Conservation (phyloP, 2,797 vertebrate genomes). For the Poecilia picta region DNA sequence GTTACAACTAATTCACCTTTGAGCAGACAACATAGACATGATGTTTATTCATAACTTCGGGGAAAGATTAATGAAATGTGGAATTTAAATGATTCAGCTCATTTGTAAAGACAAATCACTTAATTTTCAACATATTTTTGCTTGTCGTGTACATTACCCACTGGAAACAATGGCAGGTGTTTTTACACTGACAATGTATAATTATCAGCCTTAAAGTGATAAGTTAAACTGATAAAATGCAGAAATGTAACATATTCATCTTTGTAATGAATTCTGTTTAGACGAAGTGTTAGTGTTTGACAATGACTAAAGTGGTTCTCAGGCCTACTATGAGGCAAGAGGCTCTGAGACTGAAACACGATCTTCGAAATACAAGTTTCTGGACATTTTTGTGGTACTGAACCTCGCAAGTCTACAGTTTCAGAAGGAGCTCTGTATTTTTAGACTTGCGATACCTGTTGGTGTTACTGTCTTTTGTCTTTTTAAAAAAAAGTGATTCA, state of each 20-base stretch:
- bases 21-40: background rate
- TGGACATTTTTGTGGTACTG: background rate
- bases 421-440: background rate
- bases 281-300: background rate
- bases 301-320: background rate
- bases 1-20: background rate
- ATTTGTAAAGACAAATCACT: background rate
- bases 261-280: background rate
- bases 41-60: background rate
- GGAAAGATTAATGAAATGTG: background rate
- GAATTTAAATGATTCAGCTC: background rate
- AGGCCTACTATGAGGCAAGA: background rate
- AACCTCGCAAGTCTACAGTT: background rate
- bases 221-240: background rate
- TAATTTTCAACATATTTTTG: background rate
- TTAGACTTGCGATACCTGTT: background rate
- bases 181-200: background rate
- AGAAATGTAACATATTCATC: background rate
- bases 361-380: background rate
- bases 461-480: background rate
- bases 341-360: background rate
- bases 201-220: background rate
- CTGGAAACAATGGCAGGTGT: background rate
- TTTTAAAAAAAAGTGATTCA: background rate
- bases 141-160: background rate